Conservation (phyloP, 2,888 invertebrate genomes). For the Fabriciana adippe region DNA sequence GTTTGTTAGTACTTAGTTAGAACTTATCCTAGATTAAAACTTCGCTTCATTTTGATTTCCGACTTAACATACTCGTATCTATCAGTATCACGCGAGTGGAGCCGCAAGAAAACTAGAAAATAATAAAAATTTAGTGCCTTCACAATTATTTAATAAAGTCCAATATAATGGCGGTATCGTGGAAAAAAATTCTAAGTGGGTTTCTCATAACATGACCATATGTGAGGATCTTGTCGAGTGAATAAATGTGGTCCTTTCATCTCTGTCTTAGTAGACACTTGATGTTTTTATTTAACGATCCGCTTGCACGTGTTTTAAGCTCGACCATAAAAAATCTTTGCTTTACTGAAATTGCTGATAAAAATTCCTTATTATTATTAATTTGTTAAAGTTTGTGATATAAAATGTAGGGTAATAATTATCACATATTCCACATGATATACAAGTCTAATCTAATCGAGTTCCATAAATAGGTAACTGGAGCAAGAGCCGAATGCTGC, state of each 20-base stretch:
- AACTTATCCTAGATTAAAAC: no score
- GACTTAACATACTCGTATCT: no score
- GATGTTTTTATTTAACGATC: slow-evolving; percentile 46
- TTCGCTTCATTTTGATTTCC: no score
- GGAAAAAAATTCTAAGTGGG: slow-evolving; percentile 56
- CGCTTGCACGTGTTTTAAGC: slow-evolving; percentile 42
- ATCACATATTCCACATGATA: slow-evolving; percentile 8
- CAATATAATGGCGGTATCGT: slow-evolving; percentile 41
- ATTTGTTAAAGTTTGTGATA: no score
- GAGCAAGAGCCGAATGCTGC: slow-evolving; percentile 27
- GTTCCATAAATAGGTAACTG: slow-evolving; percentile 42
- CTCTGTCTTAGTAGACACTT: slow-evolving; percentile 44
- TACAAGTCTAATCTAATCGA: slow-evolving; percentile 42
- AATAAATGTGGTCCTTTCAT: slow-evolving; percentile 45
- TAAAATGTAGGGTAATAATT: no score
- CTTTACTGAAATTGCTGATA: no score
- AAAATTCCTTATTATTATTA: no score
- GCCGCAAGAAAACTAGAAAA: no score
- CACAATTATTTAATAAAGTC: neutral
- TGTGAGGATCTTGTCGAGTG: slow-evolving; percentile 60
- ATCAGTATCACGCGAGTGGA: no score
- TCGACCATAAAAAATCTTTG: neutral
- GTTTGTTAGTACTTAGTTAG: no score
- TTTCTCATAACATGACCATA: slow-evolving; percentile 56
- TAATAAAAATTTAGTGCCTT: no score